Evolutionary conservation across 2,888 invertebrate species (phyloP), one percentile per base, ranked within the genome.

Genomic region (Agonopterix subpropinquella): DNA sequence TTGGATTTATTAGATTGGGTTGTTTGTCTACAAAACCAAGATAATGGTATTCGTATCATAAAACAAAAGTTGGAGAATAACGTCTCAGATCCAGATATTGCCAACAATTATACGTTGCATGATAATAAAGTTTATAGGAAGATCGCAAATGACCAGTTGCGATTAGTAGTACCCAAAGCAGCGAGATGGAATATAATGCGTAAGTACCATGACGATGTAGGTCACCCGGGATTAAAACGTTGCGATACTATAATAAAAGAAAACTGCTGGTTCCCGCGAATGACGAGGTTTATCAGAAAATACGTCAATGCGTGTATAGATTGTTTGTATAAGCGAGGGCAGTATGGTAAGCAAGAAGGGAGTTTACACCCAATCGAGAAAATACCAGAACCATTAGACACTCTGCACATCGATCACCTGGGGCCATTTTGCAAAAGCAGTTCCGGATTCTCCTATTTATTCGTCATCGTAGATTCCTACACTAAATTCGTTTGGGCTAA

Each of bases 371-470:
- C 58, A 1, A 55, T 57, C 28, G 47, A 48, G 2, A 57, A 58
- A 44, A 50, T 51, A 8, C 15, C 41, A 8, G 44, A 47, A 15
- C 55, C 54, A 0, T 43, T 57, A 37, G 0, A 37, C 3, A 52
- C 47, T n/a, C 15, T 57, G 5, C 55, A 55, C 10, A 15, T 53
- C 9, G 55, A 57, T 7, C 56, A 59, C 55, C n/a, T n/a, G n/a
- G n/a, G n/a, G n/a, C n/a, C 55, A 0, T 59, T 57, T 48, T 15
- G 39, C 43, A 56, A 45, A 41, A 53, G 50, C 42, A 41, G 10
- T 54, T 52, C 8, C n/a, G 56, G 54, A 7, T 41, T 50, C 15
- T 10, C 41, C 5, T 59, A 55, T 39, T 45, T 57, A 43, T 41
- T 57, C 1, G 51, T 57, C 18, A 53, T 43, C 53, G 36, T 36